A percentile compares a stretch with the other conserved stretches of the same genome.
Evolutionary conservation across 2,113 vertebrate species (phyloP).

Genomic region (Apistogramma diplotaenia): DNA sequence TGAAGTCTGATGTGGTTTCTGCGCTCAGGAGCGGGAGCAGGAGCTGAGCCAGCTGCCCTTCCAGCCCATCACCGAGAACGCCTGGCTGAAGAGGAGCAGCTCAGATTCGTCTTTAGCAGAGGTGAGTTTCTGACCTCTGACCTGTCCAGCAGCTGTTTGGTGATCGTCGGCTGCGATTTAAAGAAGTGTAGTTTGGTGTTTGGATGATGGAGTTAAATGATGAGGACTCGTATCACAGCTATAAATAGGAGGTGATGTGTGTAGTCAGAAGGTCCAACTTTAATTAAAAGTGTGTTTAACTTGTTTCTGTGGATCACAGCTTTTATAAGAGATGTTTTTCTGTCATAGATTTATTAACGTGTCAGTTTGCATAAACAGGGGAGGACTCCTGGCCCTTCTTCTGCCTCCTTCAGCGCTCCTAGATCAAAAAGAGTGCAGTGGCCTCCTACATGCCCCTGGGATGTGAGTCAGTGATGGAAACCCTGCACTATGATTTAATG

Average conservation of each 20-base stretch:
- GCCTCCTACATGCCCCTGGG: conserved; percentile 56
- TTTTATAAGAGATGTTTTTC: neutral
- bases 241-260: neutral
- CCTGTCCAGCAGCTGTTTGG: neutral
- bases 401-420: conserved; percentile 3
- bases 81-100: conserved; percentile 75
- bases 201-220: neutral
- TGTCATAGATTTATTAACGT: neutral
- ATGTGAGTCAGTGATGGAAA: conserved; percentile 62
- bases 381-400: conserved; percentile 20
- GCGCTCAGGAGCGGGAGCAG: conserved; percentile 66
- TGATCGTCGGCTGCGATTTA: too few relatives aligned
- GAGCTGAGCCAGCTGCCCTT: conserved; percentile 66
- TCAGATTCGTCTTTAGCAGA: conserved; percentile 64
- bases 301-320: neutral
- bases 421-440: conserved; percentile 45
- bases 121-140: conserved; percentile 42
- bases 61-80: conserved; percentile 72
- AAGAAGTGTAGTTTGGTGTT: accelerated
- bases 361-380: conserved; percentile 36
- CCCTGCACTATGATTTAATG: neutral
- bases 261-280: neutral
- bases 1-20: neutral
- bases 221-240: neutral
- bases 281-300: neutral